Conservation (phyloP, 2,113 vertebrate species). For the Microcebus jonahi region DNA sequence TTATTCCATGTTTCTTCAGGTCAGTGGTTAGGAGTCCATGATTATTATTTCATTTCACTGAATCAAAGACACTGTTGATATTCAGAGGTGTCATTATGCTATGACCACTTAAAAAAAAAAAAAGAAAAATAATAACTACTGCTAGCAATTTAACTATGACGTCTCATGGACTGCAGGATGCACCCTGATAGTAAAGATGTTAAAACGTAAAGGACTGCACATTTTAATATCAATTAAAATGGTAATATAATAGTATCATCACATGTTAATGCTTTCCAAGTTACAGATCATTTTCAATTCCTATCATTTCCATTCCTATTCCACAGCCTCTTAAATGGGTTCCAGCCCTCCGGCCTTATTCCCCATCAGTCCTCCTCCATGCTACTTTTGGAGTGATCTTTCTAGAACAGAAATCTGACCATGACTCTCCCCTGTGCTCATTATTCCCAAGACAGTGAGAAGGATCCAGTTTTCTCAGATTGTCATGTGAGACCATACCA, state of each 20-base stretch:
- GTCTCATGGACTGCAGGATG: neutral
- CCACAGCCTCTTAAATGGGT: neutral
- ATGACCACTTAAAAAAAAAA: neutral
- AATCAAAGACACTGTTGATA: neutral
- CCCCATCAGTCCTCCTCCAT: neutral
- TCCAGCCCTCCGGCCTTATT: neutral
- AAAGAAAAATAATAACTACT: neutral
- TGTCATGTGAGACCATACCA: neutral
- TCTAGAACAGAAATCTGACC: neutral
- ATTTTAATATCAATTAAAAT: neutral
- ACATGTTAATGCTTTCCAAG: neutral
- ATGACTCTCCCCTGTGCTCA: neutral
- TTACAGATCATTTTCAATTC: neutral
- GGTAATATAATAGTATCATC: neutral
- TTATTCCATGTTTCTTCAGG: neutral
- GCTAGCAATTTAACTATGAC: neutral
- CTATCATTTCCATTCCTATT: neutral
- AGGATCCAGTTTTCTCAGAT: neutral
- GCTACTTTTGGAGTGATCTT: neutral
- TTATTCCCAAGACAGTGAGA: neutral
- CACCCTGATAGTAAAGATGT: neutral
- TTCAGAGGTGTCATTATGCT: neutral
- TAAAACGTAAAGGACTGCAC: neutral
- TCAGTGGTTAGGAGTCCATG: neutral
- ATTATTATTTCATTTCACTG: neutral